Evolutionary conservation across 2,888 invertebrate species (phyloP).

Genomic region (Deilephila porcellus): DNA sequence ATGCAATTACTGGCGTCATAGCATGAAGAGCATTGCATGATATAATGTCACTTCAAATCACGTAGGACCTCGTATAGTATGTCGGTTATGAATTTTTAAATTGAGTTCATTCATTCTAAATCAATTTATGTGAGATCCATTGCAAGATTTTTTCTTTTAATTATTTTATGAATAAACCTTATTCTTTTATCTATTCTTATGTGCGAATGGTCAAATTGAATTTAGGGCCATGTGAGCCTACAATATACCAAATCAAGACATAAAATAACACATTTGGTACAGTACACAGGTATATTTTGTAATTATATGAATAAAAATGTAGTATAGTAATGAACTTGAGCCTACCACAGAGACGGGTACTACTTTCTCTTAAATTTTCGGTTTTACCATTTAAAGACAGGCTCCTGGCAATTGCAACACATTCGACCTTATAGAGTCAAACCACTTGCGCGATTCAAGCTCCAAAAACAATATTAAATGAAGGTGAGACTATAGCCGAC

Average conservation of each 20-base stretch:
- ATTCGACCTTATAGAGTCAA: slow-evolving; percentile 15
- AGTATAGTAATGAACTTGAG: background rate
- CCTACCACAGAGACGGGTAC: background rate
- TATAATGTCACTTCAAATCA: background rate
- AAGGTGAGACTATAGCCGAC: slow-evolving; percentile 6
- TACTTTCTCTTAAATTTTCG: slow-evolving; percentile 22
- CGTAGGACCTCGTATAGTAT: background rate
- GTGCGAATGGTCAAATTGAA: too few relatives aligned
- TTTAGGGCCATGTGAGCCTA: too few relatives aligned
- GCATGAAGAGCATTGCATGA: background rate
- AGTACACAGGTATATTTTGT: background rate
- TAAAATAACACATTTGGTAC: too few relatives aligned
- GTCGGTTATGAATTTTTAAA: background rate
- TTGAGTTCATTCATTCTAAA: background rate
- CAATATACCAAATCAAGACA: too few relatives aligned
- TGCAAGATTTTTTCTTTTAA: background rate
- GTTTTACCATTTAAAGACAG: slow-evolving; percentile 8
- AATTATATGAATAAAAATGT: background rate
- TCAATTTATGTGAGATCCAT: background rate
- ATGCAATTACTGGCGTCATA: slow-evolving; percentile 9
- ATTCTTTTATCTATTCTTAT: too few relatives aligned
- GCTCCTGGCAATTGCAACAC: slow-evolving; percentile 4
- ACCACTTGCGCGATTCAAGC: background rate
- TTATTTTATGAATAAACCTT: too few relatives aligned
- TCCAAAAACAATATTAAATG: background rate